Evolutionary conservation across 1,140 invertebrate genomes (phyloP).

Genomic region (Halesus radiatus): DNA sequence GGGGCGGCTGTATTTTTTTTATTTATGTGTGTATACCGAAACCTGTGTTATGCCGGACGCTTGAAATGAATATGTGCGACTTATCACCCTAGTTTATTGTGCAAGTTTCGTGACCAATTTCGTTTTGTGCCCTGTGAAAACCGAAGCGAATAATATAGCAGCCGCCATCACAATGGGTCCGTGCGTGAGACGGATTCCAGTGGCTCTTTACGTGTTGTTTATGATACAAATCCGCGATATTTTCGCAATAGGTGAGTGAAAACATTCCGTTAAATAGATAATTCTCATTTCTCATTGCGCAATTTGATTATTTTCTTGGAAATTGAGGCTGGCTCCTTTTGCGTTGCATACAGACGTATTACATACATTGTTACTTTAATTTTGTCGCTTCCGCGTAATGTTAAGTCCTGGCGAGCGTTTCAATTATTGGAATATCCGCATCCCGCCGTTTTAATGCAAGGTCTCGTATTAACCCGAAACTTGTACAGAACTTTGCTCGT

Average conservation of each 20-base stretch:
- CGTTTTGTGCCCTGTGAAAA: conserved; percentile 16
- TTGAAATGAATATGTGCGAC: conserved; percentile 21
- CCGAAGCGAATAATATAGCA: conserved; percentile 16
- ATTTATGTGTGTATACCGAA: conserved; percentile 46
- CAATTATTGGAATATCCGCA: conserved; percentile 8
- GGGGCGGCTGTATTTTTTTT: conserved; percentile 43
- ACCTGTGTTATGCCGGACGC: conserved; percentile 36
- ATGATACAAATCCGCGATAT: conserved; percentile 17
- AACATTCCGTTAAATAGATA: neutral
- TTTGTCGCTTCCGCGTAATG: conserved; percentile 42
- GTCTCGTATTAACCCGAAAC: neutral
- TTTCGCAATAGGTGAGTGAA: conserved; percentile 38
- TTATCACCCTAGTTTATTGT: conserved; percentile 10
- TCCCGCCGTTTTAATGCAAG: neutral
- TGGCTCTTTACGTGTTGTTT: conserved; percentile 33
- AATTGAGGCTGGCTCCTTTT: conserved; percentile 6
- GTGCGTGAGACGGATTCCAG: conserved; percentile 36
- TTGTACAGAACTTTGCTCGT: neutral
- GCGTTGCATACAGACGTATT: conserved; percentile 10
- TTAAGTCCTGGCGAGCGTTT: neutral
- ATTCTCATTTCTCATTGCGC: neutral
- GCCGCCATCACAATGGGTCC: conserved; percentile 47
- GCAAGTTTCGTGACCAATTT: conserved; percentile 13
- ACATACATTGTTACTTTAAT: conserved; percentile 25
- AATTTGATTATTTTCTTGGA: conserved; percentile 9